Base-by-base conservation (phyloP, 2,888 invertebrate genomes). In the Acholoe squamosa region DNA sequence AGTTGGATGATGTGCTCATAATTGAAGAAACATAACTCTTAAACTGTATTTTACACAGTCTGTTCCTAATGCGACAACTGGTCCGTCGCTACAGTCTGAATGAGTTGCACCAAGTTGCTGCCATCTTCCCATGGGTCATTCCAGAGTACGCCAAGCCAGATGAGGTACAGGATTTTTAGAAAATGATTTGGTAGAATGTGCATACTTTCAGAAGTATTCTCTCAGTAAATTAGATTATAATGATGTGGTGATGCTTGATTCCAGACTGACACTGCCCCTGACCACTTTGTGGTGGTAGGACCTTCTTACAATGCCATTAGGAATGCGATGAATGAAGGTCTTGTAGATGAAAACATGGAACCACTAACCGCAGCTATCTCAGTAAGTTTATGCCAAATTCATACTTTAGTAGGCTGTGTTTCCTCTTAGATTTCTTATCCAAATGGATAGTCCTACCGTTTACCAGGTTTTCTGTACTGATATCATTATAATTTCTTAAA, bases 71-170 rank as follows among this genome's bases (percentile, higher is more conserved):
- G 88, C 93, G 93, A 89, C 93, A 93, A 89, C 89, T 94, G 22
- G 93, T 93, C 89, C 91, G 94, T n/a, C 90, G 92, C 31, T 94
- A 92, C 91, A 94, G 94, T 16, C 91, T 93, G 33, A 93, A 94
- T 91, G 90, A 89, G 19, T 93, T 94, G 84, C 92, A 93, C n/a
- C 89, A 51, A 34, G 84, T 93, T 19, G 90, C 80, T 7, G 89
- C 80, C 14, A 28, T 34, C n/a, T 84, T 91, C 22, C 52, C 54
- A 10, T 92, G 92, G 92, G 51, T 92, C n/a, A 80, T 91, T 5
- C 91, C 91, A 43, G 67, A 91, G 25, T 86, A 91, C 34, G 90
- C 89, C 16, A 5, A 52, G 12, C 90, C n/a, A 19, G 76, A 76
- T 19, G 88, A 89, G 90, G 89, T 71, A 84, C 10, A 43, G 43